Percentiles rank a stretch among this genome's conserved stretches.
Conservation (phyloP, 2,113 vertebrate species). For the Argyrosomus japonicus region DNA sequence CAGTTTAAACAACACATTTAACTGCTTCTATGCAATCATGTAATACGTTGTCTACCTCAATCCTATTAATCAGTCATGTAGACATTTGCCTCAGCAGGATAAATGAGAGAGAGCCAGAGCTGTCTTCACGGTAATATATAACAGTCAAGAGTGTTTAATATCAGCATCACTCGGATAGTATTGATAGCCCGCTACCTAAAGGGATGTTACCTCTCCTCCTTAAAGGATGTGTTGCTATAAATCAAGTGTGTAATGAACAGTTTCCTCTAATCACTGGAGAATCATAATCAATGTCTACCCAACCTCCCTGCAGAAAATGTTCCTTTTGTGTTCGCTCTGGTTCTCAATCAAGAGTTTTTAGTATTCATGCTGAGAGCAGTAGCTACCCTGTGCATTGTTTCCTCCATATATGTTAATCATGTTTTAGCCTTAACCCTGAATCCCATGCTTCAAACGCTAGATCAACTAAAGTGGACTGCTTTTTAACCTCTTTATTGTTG, state of each 20-base stretch:
- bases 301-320: not conserved
- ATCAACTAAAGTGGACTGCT: conserved; percentile 29
- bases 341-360: conserved; percentile 49
- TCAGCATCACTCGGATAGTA: conserved; percentile 42
- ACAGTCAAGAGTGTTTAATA: conserved; percentile 60
- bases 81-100: conserved; percentile 61
- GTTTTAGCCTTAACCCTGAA: conserved; percentile 28
- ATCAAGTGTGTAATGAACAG: conserved; percentile 52
- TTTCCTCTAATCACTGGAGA: conserved; percentile 34
- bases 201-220: conserved; percentile 25
- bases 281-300: conserved; percentile 26
- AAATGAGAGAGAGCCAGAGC: conserved; percentile 66
- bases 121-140: conserved; percentile 42
- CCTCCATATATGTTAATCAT: conserved; percentile 20
- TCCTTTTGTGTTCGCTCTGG: conserved; percentile 43
- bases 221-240: conserved; percentile 34
- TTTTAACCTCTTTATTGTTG: conserved; percentile 5
- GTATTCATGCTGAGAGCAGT: conserved; percentile 37
- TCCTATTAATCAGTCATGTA: conserved; percentile 64
- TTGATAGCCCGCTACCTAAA: conserved; percentile 42
- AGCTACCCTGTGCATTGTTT: conserved; percentile 2
- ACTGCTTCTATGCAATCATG: conserved; percentile 49
- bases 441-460: conserved; percentile 10
- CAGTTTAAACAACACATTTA: conserved; percentile 52
- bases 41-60: conserved; percentile 40